phyloP scores from a whole-genome alignment of 2,888 invertebrate genomes.

The Blomia tropicalis region DNA sequence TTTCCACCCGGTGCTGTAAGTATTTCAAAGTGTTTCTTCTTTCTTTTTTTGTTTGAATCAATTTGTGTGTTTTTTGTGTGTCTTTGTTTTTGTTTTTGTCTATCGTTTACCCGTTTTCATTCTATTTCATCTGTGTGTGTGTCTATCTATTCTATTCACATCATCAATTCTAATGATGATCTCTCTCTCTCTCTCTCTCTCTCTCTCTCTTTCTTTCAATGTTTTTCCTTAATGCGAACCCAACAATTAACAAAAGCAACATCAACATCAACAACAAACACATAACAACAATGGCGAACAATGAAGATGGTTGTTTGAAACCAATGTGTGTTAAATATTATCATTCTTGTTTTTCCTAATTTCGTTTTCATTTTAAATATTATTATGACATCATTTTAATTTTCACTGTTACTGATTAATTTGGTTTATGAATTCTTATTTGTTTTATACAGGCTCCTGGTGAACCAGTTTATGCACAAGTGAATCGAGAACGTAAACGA shows the following conservation, averaged over 20 bases:
- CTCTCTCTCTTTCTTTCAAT: background rate
- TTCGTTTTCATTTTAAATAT: no score
- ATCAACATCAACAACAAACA: no score
- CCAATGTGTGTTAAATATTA: no score
- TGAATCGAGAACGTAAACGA: slow-evolving; percentile 49
- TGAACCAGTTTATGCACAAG: slow-evolving; percentile 50
- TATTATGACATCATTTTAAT: slow-evolving; percentile 5
- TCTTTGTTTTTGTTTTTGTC: background rate
- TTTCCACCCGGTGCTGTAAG: slow-evolving; percentile 39
- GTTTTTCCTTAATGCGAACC: no score
- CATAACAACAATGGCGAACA: no score
- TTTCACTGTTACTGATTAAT: background rate
- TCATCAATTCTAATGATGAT: background rate
- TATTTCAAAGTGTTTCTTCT: no score
- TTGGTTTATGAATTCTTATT: background rate
- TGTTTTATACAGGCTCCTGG: slow-evolving; percentile 33
- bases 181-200: background rate
- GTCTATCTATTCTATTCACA: background rate
- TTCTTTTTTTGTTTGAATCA: slow-evolving; percentile 13
- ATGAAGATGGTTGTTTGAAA: no score
- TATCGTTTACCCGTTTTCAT: background rate
- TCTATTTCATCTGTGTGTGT: background rate
- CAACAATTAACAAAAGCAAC: no score
- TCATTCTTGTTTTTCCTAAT: no score
- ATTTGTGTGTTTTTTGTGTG: slow-evolving; percentile 6